phyloP scores from a whole-genome alignment of 2,888 invertebrate genomes.

The Aquatica leii region DNA sequence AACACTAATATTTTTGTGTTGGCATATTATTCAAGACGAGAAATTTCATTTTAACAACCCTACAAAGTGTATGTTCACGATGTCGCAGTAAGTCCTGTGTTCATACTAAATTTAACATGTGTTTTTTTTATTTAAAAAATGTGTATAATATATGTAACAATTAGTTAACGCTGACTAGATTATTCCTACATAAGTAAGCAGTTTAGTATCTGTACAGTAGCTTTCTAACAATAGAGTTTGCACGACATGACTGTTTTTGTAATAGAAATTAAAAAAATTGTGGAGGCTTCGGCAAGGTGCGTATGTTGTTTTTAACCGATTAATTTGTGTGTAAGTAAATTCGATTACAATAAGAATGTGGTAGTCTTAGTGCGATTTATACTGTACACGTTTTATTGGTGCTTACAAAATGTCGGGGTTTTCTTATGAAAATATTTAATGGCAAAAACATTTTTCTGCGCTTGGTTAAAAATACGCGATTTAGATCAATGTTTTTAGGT shows the following conservation, averaged over 20 bases:
- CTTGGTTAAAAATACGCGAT: too few species aligned
- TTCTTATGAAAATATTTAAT: too few species aligned
- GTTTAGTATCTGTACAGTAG: not conserved
- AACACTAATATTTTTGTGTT: slow-evolving; percentile 13
- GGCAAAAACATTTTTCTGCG: too few species aligned
- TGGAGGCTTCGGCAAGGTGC: too few species aligned
- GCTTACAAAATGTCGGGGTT: too few species aligned
- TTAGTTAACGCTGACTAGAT: slow-evolving; percentile 11
- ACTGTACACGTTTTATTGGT: too few species aligned
- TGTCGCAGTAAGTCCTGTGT: slow-evolving; percentile 60
- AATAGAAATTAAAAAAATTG: not conserved
- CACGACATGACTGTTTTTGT: not conserved
- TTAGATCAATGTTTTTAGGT: too few species aligned
- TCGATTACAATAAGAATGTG: too few species aligned
- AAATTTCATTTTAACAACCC: slow-evolving; percentile 59
- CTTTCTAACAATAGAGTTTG: slow-evolving; percentile 6
- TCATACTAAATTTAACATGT: slow-evolving; percentile 21
- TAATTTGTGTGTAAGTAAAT: too few species aligned
- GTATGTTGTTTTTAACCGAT: too few species aligned
- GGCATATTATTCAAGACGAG: slow-evolving; percentile 53
- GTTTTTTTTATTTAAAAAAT: slow-evolving; percentile 1
- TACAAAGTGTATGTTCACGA: slow-evolving; percentile 59
- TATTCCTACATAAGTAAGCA: slow-evolving; percentile 3
- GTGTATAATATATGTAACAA: not conserved
- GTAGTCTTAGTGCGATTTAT: too few species aligned